Evolutionary conservation across 2,888 invertebrate genomes (phyloP).

Genomic region (Synergus umbraculus): DNA sequence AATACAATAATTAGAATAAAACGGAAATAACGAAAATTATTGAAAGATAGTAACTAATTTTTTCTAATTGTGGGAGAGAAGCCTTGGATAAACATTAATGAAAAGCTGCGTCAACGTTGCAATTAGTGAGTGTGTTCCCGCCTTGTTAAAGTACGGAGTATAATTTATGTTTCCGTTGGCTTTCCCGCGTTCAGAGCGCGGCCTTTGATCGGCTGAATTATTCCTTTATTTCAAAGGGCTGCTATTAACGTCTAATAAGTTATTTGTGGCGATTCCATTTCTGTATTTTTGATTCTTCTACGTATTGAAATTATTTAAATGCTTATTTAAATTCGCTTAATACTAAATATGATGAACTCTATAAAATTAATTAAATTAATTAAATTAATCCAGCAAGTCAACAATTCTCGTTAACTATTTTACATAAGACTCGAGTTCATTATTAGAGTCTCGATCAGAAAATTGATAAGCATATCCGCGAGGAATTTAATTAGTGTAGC

Average conservation of each 20-base stretch:
- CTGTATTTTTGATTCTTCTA: not conserved
- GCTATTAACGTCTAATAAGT: not conserved
- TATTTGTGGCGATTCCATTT: constrained; percentile 12
- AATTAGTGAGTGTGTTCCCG: constrained; percentile 24
- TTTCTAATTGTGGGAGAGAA: not conserved
- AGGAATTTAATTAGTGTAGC: not conserved
- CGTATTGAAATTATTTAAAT: no score
- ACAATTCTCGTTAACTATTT: not conserved
- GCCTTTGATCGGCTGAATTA: constrained; percentile 30
- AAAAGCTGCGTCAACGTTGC: constrained; percentile 22
- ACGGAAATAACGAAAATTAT: not conserved
- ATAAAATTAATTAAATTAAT: not conserved
- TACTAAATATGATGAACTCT: not conserved
- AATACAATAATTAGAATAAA: not conserved
- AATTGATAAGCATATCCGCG: not conserved
- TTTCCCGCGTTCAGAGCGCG: not conserved
- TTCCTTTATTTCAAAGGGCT: constrained; percentile 10
- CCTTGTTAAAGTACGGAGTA: constrained; percentile 6
- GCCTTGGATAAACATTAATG: constrained; percentile 9
- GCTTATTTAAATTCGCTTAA: not conserved
- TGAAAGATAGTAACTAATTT: not conserved
- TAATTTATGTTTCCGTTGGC: constrained; percentile 36
- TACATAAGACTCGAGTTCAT: not conserved
- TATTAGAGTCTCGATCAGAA: not conserved
- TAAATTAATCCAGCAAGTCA: not conserved